Evolutionary conservation across 2,113 vertebrate species (phyloP).

Genomic region (Rallus limicola): DNA sequence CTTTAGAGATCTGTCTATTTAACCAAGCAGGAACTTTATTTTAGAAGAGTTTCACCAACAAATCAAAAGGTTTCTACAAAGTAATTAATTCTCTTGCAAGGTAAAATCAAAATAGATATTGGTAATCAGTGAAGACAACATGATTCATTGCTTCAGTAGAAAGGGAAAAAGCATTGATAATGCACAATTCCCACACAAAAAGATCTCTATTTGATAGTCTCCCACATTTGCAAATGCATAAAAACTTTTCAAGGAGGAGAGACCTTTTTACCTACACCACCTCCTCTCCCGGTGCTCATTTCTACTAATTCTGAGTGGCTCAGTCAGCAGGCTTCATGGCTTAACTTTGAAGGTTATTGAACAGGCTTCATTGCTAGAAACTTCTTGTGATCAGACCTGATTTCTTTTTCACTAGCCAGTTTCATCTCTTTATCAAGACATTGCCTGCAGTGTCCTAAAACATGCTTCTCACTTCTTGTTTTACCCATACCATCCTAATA

Average conservation of each 20-base stretch:
- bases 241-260: background rate
- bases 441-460: background rate
- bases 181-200: background rate
- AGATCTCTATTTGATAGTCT: background rate
- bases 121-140: background rate
- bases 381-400: background rate
- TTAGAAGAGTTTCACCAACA: background rate
- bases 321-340: background rate
- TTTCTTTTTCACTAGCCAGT: background rate
- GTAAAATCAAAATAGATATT: background rate
- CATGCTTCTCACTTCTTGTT: background rate
- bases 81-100: background rate
- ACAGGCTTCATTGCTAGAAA: background rate
- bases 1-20: background rate
- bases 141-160: background rate
- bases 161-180: background rate
- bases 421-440: background rate
- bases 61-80: background rate
- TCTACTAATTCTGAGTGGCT: background rate
- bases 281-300: background rate
- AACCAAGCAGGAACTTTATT: background rate
- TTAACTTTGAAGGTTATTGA: background rate
- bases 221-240: background rate
- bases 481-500: background rate
- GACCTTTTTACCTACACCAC: background rate